Evolutionary conservation across 2,888 invertebrate species (phyloP).

Genomic region (Lithodes maja): DNA sequence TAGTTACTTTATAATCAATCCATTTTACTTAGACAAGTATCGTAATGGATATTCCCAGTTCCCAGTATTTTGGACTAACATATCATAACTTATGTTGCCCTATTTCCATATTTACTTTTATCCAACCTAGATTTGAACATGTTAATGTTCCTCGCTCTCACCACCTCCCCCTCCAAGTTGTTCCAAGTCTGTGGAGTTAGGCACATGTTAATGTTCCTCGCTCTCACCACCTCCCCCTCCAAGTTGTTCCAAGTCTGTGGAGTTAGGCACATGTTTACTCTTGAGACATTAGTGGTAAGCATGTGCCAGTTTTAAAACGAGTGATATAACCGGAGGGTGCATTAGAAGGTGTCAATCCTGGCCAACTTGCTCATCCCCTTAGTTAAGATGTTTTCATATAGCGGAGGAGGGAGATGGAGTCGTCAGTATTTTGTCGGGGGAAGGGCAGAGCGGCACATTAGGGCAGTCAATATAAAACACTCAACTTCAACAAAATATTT

Average conservation of each 20-base stretch:
- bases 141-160: too few species aligned
- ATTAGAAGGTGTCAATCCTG: constrained; percentile 67
- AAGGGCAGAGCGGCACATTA: constrained; percentile 49
- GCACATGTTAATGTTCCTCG: not conserved
- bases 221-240: too few species aligned
- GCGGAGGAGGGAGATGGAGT: constrained; percentile 64
- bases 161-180: too few species aligned
- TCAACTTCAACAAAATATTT: too few species aligned
- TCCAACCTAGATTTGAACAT: too few species aligned
- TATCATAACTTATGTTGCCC: too few species aligned
- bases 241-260: not conserved
- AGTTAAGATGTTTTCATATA: constrained; percentile 57
- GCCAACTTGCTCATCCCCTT: constrained; percentile 67
- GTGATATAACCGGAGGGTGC: constrained; percentile 57
- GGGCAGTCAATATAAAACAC: too few species aligned
- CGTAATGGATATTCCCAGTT: too few species aligned
- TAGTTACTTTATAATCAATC: too few species aligned
- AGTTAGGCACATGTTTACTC: constrained; percentile 19
- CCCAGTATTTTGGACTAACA: too few species aligned
- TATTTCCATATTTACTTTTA: too few species aligned
- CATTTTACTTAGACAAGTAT: too few species aligned
- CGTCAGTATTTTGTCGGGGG: constrained; percentile 65
- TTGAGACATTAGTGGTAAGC: constrained; percentile 31
- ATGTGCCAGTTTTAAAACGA: constrained; percentile 18
- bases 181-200: not conserved